Percentiles rank a stretch among this genome's conserved stretches.
These are phyloP conservation scores for Embidobia sp. DNA, from an alignment of 2,888 invertebrate species.

Conservation along the genomic window DNA sequence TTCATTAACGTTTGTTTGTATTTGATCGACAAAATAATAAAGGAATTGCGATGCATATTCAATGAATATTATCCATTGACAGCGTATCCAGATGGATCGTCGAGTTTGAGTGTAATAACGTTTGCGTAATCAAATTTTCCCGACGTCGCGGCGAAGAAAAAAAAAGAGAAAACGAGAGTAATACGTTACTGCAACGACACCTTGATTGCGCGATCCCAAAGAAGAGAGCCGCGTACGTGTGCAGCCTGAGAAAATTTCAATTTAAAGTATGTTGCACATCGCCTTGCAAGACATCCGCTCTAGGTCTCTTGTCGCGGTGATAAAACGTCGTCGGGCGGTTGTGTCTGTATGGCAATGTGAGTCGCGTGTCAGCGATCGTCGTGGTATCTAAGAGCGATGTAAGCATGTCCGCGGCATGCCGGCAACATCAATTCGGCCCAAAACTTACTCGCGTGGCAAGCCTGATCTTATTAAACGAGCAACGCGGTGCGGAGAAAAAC, in stretches of 20 bases:
- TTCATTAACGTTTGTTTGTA: too few relatives aligned
- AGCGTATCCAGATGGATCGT: too few relatives aligned
- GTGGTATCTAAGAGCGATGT: slow-evolving; percentile 63
- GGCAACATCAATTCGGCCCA: slow-evolving; percentile 71
- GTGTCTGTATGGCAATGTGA: slow-evolving; percentile 68
- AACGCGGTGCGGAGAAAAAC: slow-evolving; percentile 71
- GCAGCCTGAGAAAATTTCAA: slow-evolving; percentile 61
- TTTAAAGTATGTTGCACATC: slow-evolving; percentile 43
- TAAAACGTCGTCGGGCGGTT: slow-evolving; percentile 67
- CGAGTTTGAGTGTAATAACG: too few relatives aligned
- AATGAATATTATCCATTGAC: too few relatives aligned
- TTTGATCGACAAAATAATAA: too few relatives aligned
- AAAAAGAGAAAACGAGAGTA: slow-evolving; percentile 17
- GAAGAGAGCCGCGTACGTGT: slow-evolving; percentile 48
- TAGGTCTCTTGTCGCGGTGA: slow-evolving; percentile 63
- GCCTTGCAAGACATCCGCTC: slow-evolving; percentile 31
- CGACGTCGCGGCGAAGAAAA: slow-evolving; percentile 13
- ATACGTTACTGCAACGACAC: slow-evolving; percentile 47
- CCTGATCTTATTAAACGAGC: slow-evolving; percentile 77
- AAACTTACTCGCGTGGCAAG: slow-evolving; percentile 58
- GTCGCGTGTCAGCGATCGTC: slow-evolving; percentile 68
- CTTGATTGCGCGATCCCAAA: slow-evolving; percentile 45
- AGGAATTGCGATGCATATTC: too few relatives aligned
- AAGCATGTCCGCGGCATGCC: slow-evolving; percentile 64
- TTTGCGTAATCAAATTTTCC: slow-evolving; percentile 31